Base-by-base conservation (phyloP, 2,797 vertebrate species). In the Falco novaeseelandiae region DNA sequence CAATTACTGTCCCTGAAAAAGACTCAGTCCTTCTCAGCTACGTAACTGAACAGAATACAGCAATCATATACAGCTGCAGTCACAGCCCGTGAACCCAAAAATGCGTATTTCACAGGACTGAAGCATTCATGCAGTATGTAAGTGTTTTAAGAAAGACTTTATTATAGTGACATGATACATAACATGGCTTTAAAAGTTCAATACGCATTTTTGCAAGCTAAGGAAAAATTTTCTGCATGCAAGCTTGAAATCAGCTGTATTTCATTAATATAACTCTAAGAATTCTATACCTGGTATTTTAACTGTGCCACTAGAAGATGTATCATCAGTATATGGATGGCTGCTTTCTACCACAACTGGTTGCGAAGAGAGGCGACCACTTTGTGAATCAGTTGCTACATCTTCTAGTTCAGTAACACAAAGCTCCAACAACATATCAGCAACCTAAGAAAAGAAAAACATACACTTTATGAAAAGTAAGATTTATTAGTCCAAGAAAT, bases 341-440 rank as follows among this genome's bases (percentile, higher is more conserved):
- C 99, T 99, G 96, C 99, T 99, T 98, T 99, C 99, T 58, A 99
- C 99, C 30, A 99, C 99, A 55, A 99, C 99, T 1, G 99, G 99
- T 89, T 99, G 99, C 0, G 99, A 99, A 69, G 99, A 99, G 85
- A 99, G 98, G 23, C 99, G 99, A 9, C 99, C 99, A 4, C 99
- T 99, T 96, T 99, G 99, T 0, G 99, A 99, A 97, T 99, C 99
- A 2, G 99, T 99, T 90, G 99, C 99, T 12, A 99, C 99, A 5
- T 99, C 99, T 97, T 99, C 99, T 83, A 99, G 82, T 96, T 99
- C 99, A 0, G 99, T 99, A 92, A 99, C 99, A 52, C 99, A 99
- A 52, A 99, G 96, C 97, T 99, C 99, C 98, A 99, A 95, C 79
- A 99, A 95, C 99, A 99, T 99, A 95, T 99, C 99, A 15, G 99